A percentile compares a stretch with the other conserved stretches of the same genome.
Conservation (phyloP, 2,113 vertebrate genomes). For the Petroica traversi region DNA sequence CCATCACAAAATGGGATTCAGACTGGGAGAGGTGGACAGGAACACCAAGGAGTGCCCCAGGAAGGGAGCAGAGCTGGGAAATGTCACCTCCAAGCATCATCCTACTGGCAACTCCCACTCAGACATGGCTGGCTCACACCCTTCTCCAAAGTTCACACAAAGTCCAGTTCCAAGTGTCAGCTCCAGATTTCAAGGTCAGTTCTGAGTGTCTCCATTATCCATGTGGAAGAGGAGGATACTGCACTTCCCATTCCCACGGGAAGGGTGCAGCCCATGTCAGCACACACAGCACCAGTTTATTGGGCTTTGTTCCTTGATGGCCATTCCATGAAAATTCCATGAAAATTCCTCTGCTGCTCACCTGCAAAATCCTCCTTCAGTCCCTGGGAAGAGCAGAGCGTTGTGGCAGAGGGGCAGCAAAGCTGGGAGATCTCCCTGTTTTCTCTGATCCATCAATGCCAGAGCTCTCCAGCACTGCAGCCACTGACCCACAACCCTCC, state of each 20-base stretch:
- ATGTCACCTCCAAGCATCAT: not conserved
- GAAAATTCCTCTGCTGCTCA: too few relatives aligned
- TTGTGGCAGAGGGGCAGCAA: not conserved
- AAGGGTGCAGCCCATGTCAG: not conserved
- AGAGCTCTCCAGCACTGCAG: not conserved
- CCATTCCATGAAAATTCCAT: not conserved
- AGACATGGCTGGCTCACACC: not conserved
- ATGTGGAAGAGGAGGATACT: fast-evolving
- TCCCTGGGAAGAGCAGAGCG: not conserved
- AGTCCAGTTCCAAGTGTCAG: not conserved
- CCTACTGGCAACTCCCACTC: not conserved
- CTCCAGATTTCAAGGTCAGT: not conserved
- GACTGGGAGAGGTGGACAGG: not conserved
- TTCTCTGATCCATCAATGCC: not conserved
- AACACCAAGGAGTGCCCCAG: not conserved
- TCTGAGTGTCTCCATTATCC: not conserved
- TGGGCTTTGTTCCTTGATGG: fast-evolving
- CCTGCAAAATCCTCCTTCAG: not conserved
- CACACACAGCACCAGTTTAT: not conserved
- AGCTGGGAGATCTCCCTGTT: not conserved
- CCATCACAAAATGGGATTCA: not conserved
- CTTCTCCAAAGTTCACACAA: not conserved
- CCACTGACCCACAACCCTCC: not conserved
- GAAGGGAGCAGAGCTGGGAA: not conserved
- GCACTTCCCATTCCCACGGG: not conserved